These are phyloP conservation scores for Carettochelys insculpta DNA, from an alignment of 2,113 vertebrate species.

Conservation along the genomic window DNA sequence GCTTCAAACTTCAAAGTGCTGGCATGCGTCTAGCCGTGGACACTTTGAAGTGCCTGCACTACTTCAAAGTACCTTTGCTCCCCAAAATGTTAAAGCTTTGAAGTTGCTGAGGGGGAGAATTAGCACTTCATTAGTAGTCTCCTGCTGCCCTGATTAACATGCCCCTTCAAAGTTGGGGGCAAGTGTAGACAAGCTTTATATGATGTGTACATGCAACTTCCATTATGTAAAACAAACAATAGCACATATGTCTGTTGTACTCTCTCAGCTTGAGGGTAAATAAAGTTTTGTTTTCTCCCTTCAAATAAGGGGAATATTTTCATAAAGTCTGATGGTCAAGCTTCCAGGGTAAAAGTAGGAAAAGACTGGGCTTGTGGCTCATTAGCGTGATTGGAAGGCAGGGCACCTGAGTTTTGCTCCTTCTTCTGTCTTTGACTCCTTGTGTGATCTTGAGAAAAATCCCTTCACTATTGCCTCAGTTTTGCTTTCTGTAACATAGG, in stretches of 20 bases:
- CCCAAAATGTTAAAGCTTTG: too few species aligned
- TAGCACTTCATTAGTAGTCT: too few species aligned
- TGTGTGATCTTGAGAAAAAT: background rate
- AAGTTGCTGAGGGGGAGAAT: too few species aligned
- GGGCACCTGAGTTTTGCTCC: background rate
- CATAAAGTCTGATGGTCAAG: background rate
- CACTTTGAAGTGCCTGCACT: too few species aligned
- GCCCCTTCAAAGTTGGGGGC: too few species aligned
- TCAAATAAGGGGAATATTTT: background rate
- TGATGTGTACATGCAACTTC: conserved; percentile 32
- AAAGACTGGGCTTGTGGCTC: background rate
- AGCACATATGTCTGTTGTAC: background rate
- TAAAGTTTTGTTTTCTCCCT: background rate
- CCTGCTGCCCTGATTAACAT: too few species aligned
- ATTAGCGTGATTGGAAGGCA: fast-evolving
- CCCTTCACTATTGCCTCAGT: background rate
- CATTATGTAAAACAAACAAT: background rate
- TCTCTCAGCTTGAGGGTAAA: background rate
- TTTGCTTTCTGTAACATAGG: conserved; percentile 36
- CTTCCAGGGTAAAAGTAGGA: background rate
- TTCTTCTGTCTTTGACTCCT: conserved; percentile 25
- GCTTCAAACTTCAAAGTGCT: too few species aligned
- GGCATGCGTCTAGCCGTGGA: too few species aligned
- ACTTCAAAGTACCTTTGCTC: too few species aligned
- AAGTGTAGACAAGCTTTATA: too few species aligned